Percentiles rank a stretch among this genome's conserved stretches.
Conservation (phyloP, 2,888 invertebrate genomes). For the Dicyrtoma fusca region DNA sequence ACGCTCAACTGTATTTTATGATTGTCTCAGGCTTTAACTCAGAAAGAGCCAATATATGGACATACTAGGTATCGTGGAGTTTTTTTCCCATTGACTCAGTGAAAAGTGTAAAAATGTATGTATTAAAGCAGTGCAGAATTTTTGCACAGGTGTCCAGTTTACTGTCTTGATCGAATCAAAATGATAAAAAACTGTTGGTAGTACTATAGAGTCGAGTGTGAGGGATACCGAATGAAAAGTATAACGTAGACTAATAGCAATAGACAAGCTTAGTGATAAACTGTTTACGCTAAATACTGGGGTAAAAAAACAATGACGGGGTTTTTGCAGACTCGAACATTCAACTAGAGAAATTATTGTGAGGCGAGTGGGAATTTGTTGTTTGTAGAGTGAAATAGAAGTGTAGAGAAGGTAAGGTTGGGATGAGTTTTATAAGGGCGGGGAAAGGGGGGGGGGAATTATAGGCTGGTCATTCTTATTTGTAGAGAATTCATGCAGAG, state of each 20-base stretch:
- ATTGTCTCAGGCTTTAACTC: too few relatives aligned
- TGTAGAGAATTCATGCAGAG: slow-evolving; percentile 20
- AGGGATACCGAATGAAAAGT: not conserved
- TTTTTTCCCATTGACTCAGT: not conserved
- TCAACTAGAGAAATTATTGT: too few relatives aligned
- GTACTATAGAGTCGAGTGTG: not conserved
- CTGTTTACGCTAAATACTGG: not conserved
- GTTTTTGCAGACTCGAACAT: too few relatives aligned
- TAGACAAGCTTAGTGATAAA: not conserved
- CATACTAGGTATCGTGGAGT: too few relatives aligned
- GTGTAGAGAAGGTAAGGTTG: too few relatives aligned
- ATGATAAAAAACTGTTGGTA: not conserved
- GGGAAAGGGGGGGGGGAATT: not conserved
- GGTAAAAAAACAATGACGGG: not conserved
- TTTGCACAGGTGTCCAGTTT: slow-evolving; percentile 15
- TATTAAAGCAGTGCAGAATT: slow-evolving; percentile 5
- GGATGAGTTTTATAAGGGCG: too few relatives aligned
- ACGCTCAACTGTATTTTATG: too few relatives aligned
- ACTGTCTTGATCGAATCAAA: not conserved
- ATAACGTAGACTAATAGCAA: not conserved
- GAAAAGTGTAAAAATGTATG: slow-evolving; percentile 6
- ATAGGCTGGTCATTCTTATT: slow-evolving; percentile 14
- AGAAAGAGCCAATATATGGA: too few relatives aligned
- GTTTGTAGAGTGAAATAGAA: too few relatives aligned
- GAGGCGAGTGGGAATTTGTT: too few relatives aligned